phyloP scores from a whole-genome alignment of 2,888 invertebrate species.

The Heteromyza rotundicornis region DNA sequence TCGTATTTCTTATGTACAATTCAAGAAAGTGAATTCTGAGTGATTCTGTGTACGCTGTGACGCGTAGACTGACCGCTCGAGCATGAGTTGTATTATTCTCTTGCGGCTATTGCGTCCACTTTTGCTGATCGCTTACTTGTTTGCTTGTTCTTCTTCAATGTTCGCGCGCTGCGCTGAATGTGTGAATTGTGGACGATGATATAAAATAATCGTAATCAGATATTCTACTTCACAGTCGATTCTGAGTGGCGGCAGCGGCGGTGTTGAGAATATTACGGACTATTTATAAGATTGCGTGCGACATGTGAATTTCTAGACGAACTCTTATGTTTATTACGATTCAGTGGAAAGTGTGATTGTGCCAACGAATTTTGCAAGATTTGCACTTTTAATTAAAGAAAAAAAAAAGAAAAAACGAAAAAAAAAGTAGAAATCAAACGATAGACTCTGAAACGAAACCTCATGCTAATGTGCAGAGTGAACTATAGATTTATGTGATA shows the following conservation, averaged over 20 bases:
- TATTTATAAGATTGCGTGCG: not conserved
- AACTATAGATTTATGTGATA: not conserved
- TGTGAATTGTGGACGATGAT: constrained; percentile 27
- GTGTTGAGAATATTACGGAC: constrained; percentile 18
- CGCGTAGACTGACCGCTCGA: not conserved
- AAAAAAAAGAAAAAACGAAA: not conserved
- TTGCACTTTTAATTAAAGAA: not conserved
- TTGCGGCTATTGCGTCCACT: not conserved
- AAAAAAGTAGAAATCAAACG: not conserved
- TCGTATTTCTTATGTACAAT: no score
- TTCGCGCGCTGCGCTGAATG: not conserved
- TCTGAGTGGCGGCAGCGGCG: constrained; percentile 43
- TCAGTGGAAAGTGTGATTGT: constrained; percentile 43
- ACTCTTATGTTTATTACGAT: constrained; percentile 5
- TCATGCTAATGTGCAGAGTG: not conserved
- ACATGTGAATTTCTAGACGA: constrained; percentile 19
- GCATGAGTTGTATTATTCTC: not conserved
- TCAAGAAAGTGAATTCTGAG: no score
- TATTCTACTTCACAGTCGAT: constrained; percentile 50
- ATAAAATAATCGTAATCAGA: constrained; percentile 58
- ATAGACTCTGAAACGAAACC: not conserved
- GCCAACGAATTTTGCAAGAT: constrained; percentile 26
- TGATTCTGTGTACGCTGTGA: no score
- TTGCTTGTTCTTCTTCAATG: not conserved
- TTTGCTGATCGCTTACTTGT: not conserved